A percentile compares a stretch with the other conserved stretches of the same genome.
Conservation (phyloP, 1,140 invertebrate genomes). For the Harpegnathos saltator region DNA sequence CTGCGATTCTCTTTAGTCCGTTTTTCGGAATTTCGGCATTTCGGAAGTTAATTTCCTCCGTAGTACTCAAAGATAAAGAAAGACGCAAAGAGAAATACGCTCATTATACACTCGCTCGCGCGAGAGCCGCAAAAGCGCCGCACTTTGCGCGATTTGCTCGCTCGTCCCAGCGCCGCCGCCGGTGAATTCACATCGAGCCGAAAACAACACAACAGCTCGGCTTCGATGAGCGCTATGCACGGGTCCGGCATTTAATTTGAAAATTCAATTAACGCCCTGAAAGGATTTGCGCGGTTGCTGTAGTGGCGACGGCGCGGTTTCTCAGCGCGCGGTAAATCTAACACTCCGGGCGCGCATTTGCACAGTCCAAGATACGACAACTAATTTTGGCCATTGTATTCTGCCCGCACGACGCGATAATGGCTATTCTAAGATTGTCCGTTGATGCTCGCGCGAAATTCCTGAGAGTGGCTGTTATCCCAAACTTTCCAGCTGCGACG, state of each 20-base stretch:
- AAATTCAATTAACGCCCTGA: slow-evolving; percentile 51
- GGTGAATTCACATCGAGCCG: background rate
- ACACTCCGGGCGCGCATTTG: background rate
- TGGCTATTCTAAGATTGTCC: slow-evolving; percentile 14
- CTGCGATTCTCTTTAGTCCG: no score
- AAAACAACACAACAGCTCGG: background rate
- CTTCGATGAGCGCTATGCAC: background rate
- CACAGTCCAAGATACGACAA: slow-evolving; percentile 21
- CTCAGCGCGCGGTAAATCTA: slow-evolving; percentile 12
- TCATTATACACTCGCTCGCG: no score
- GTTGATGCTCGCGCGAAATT: background rate
- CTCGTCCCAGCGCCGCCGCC: no score
- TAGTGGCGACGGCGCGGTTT: background rate
- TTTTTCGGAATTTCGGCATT: no score
- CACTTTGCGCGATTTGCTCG: no score
- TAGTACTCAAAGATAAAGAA: no score
- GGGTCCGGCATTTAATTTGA: slow-evolving; percentile 12
- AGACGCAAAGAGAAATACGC: no score
- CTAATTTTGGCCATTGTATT: slow-evolving; percentile 23
- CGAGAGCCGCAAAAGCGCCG: no score
- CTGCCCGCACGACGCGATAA: background rate
- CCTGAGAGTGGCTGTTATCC: background rate
- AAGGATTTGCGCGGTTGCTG: background rate
- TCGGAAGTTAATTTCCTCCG: no score
- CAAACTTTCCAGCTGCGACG: no score